Evolutionary conservation across 2,888 invertebrate genomes (phyloP), one percentile per base, ranked within the genome.

Genomic region (Pachycephus smyrnensis): DNA sequence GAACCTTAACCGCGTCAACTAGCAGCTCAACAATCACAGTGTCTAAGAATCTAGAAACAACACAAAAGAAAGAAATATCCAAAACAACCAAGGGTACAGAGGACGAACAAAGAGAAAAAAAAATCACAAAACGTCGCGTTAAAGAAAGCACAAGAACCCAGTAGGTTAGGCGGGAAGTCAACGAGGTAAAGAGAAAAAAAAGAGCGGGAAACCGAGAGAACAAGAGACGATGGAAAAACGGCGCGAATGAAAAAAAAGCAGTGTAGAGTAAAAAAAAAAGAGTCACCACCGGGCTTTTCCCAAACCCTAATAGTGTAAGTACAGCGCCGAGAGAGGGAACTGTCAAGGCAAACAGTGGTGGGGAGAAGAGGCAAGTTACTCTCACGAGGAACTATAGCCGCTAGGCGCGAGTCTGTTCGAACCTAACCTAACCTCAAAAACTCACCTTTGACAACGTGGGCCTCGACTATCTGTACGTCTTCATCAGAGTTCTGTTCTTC

Each of bases 391-490:
- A 9, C 23, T 23, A 23, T 23, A 23, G 55, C 55, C 55, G 55
- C 55, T 55, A 23, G 55, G 55, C 55, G 55, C 55, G 55, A 23
- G 55, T 55, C 15, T 4, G 40, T 40, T 55, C 55, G 55, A 55
- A 55, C 55, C 23, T 79, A 83, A 83, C 87, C 83, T 86, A 88
- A 87, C 88, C 86, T 87, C 86, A 83, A 80, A 75, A 76, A 30
- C 88, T 85, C 82, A 91, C 91, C 88, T 88, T 86, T 88, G 76
- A 86, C 88, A 77, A 91, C 82, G 82, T 85, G 87, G 76, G 87
- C 89, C 81, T 90, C 88, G 81, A 91, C 88, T 83, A 91, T 91
- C 82, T 91, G 88, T 80, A 91, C 89, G 82, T 91, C 91, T 75
- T 91, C 91, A 83, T 91, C 90, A 86, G 85, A 82, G 78, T 77